A percentile compares a stretch with the other conserved stretches of the same genome.
Evolutionary conservation across 2,797 vertebrate genomes (phyloP).

Genomic region (Protosalanx chinensis): DNA sequence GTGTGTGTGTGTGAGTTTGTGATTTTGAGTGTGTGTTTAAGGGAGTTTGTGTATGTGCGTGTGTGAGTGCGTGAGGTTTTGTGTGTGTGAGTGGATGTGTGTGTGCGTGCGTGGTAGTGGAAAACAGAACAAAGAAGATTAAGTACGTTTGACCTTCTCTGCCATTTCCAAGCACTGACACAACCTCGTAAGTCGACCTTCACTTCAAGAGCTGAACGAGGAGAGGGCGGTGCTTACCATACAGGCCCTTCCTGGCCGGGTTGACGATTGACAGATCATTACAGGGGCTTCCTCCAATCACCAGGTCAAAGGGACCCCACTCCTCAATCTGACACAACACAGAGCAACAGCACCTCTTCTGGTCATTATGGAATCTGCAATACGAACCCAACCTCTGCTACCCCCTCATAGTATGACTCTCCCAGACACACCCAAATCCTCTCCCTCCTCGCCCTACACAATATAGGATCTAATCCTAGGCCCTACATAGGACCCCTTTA

Average conservation of each 20-base stretch:
- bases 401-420: not conserved
- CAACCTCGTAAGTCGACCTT: too few relatives aligned
- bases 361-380: slow-evolving; percentile 1
- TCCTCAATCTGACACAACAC: slow-evolving; percentile 78
- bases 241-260: slow-evolving; percentile 88
- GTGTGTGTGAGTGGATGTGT: too few relatives aligned
- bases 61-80: not conserved
- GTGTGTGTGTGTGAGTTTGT: not conserved
- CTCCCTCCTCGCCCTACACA: slow-evolving; percentile 19
- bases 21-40: too few relatives aligned
- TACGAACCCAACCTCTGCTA: not conserved
- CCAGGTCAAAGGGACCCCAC: slow-evolving; percentile 94
- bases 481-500: slow-evolving; percentile 32
- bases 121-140: too few relatives aligned
- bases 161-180: too few relatives aligned
- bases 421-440: not conserved
- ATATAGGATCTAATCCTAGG: not conserved
- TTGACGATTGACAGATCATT: slow-evolving; percentile 90
- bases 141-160: too few relatives aligned
- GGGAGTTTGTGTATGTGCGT: not conserved
- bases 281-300: slow-evolving; percentile 92
- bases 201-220: too few relatives aligned
- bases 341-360: slow-evolving; percentile 36
- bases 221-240: slow-evolving; percentile 71
- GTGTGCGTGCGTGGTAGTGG: not conserved